Base-by-base conservation (phyloP, 92 coral and sea anemone genomes). In the Porites cylindrica region DNA sequence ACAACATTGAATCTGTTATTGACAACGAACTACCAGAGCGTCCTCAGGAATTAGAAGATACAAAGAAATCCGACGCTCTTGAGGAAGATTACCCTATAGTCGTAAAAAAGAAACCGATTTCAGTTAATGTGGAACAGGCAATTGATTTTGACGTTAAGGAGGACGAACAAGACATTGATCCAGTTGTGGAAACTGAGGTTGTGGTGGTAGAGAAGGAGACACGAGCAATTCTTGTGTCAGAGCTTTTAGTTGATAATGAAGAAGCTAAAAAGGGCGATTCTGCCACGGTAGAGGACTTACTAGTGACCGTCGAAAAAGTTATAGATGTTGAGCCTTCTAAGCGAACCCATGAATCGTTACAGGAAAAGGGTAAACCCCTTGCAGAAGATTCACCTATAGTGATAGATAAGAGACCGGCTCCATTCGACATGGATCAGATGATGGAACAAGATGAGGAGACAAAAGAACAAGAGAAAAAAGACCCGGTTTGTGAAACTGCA, bases 301-400 rank as follows among this genome's bases (percentile, higher is more conserved):
- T 77, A 9, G 7, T 53, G 17, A 53, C 19, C 12, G 54, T 75
- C 38, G 78, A 53, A 16, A 52, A 43, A 17, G 50, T 75, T 2
- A 75, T 75, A n/a, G 78, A 53, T 53, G 70, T 2, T 11, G 12
- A 32, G 17, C 13, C 58, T 16, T 5, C 64, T 2, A 23, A 63
- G 18, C 38, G 17, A 2, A 38, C 17, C 14, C 50, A 19, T 0
- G 59, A 78, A 78, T 9, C 68, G 3, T 2, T 24, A 8, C 58
- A 53, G 7, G 64, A 56, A 32, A 82, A 56, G 13, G 50, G 24
- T 13, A 69, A 59, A 1, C 56, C 43, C 51, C 16, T 82, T 9
- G 86, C 70, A 19, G 86, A 82, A 69, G 78, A 62, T 59, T 19
- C 51, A 13, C 78, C 60, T 1, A 26, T 70, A 21, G 53, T 82